Percentiles rank a stretch among this genome's conserved stretches.
Evolutionary conservation across 2,888 invertebrate genomes (phyloP).

Genomic region (Meandrusa payeni): DNA sequence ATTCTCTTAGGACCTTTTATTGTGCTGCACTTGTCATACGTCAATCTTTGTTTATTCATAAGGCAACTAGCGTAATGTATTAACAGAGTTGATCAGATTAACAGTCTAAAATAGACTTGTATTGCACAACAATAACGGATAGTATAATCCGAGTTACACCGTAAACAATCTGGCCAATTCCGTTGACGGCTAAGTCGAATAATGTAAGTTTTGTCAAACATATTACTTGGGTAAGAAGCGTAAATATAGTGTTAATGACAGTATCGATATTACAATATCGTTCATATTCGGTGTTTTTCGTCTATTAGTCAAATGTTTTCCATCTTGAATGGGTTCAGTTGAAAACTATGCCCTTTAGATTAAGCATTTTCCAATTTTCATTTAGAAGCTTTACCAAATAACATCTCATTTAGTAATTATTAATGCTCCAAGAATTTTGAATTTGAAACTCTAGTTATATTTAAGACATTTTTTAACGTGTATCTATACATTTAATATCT

Average conservation of each 20-base stretch:
- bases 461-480: background rate
- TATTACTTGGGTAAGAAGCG: constrained; percentile 42
- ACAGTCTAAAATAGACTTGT: constrained; percentile 12
- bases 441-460: constrained; percentile 1
- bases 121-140: constrained; percentile 18
- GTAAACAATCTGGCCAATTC: constrained; percentile 49
- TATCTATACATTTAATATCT: constrained; percentile 15
- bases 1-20: constrained; percentile 42
- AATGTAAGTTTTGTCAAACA: constrained; percentile 48
- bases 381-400: constrained; percentile 4
- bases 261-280: constrained; percentile 48
- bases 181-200: constrained; percentile 39
- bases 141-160: background rate
- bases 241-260: constrained; percentile 42
- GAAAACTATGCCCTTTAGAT: constrained; percentile 21
- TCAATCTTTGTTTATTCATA: constrained; percentile 63
- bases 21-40: constrained; percentile 56
- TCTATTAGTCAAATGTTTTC: constrained; percentile 40
- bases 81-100: constrained; percentile 57
- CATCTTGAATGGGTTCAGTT: constrained; percentile 27
- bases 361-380: background rate
- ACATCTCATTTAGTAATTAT: background rate
- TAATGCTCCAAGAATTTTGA: constrained; percentile 9
- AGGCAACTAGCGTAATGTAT: constrained; percentile 45
- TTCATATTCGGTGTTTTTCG: constrained; percentile 44